phyloP scores from a whole-genome alignment of 2,797 vertebrate genomes.

The Philypnodon macrostomus region DNA sequence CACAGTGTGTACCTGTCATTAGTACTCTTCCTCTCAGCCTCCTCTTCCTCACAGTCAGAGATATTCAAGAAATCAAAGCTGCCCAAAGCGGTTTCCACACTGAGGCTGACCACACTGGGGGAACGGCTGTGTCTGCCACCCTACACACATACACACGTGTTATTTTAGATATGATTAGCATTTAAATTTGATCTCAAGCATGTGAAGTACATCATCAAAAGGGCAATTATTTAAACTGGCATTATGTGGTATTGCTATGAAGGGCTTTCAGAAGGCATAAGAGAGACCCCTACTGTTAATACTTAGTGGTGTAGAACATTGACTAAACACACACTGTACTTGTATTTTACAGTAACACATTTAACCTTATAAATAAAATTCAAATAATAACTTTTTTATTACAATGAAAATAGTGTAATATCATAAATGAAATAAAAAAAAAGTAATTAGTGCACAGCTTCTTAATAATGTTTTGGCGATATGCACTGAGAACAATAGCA shows the following conservation, averaged over 20 bases:
- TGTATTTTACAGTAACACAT: no score
- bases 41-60: slow-evolving; percentile 84
- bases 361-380: no score
- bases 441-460: no score
- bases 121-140: slow-evolving; percentile 83
- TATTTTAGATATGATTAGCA: neutral
- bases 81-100: slow-evolving; percentile 89
- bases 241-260: neutral
- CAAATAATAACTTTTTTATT: no score
- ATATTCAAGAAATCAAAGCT: slow-evolving; percentile 95
- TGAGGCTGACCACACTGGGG: slow-evolving; percentile 87
- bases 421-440: no score
- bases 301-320: neutral
- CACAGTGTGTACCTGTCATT: slow-evolving; percentile 57
- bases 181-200: no score
- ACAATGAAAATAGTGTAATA: no score
- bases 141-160: slow-evolving; percentile 55
- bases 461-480: no score
- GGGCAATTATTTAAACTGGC: no score
- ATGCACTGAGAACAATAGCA: no score
- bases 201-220: no score
- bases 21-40: slow-evolving; percentile 39
- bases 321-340: no score
- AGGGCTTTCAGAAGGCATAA: neutral
- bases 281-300: slow-evolving; percentile 1